phyloP scores from a whole-genome alignment of 2,888 invertebrate genomes.

The Cancer borealis region DNA sequence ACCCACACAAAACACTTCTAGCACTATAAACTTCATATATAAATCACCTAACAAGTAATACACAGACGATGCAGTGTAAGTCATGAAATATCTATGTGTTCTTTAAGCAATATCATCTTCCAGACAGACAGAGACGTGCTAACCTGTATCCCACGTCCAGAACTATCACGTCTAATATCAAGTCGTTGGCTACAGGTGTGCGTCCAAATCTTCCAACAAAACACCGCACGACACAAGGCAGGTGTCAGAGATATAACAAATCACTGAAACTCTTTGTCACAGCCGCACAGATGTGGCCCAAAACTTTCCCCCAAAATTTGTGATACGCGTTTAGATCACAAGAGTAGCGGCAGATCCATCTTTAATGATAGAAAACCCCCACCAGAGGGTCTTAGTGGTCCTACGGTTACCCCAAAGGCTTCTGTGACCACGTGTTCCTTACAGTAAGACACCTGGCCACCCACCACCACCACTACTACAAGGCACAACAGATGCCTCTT shows the following conservation, averaged over 20 bases:
- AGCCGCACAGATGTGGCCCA: not conserved
- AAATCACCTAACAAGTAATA: no score
- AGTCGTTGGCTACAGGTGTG: slow-evolving; percentile 11
- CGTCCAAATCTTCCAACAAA: not conserved
- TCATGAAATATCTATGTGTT: no score
- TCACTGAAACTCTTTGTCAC: not conserved
- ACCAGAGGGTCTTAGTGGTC: not conserved
- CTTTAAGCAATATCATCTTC: no score
- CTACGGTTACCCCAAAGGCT: no score
- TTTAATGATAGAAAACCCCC: not conserved
- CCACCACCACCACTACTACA: not conserved
- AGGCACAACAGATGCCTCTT: not conserved
- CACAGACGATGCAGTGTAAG: no score
- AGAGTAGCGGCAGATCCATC: not conserved
- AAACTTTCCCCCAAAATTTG: not conserved
- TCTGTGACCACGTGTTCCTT: not conserved
- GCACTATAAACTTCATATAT: not conserved
- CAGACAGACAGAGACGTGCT: no score
- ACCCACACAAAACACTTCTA: not conserved
- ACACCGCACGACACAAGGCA: not conserved
- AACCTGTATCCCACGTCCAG: not conserved
- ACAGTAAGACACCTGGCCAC: not conserved
- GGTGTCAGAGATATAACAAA: not conserved
- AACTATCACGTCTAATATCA: not conserved
- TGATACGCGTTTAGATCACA: not conserved